A percentile compares a stretch with the other conserved stretches of the same genome.
These are phyloP conservation scores for Sarcophaga rosellei DNA, from an alignment of 2,888 invertebrate genomes.

Conservation along the genomic window DNA sequence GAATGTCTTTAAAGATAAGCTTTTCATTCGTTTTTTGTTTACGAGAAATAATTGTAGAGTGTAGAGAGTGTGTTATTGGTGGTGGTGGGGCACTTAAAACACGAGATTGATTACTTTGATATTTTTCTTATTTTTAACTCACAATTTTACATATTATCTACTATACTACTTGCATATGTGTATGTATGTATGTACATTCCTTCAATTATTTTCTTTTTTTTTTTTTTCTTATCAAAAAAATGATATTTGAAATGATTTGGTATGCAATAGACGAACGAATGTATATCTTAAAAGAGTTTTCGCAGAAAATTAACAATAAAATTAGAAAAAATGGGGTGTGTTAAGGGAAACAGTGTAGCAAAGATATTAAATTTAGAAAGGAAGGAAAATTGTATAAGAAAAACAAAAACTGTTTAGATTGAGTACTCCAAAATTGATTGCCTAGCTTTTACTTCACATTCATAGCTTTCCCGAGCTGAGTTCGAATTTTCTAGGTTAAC, in stretches of 20 bases:
- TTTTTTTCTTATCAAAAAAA: conserved; percentile 30
- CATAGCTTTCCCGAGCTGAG: too few relatives aligned
- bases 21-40: conserved; percentile 9
- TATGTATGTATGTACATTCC: neutral
- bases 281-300: conserved; percentile 4
- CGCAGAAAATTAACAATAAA: neutral
- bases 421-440: too few relatives aligned
- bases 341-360: neutral
- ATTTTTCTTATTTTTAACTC: conserved; percentile 3
- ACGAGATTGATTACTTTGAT: conserved; percentile 60
- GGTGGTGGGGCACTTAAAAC: conserved; percentile 49
- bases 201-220: conserved; percentile 26
- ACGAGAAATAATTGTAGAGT: conserved; percentile 49
- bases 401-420: too few relatives aligned
- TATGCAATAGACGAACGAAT: neutral
- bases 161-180: neutral
- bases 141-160: neutral
- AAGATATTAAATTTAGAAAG: too few relatives aligned
- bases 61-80: neutral
- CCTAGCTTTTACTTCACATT: too few relatives aligned
- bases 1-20: conserved; percentile 58
- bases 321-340: neutral
- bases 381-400: too few relatives aligned
- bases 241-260: conserved; percentile 15
- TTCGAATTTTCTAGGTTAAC: too few relatives aligned